Evolutionary conservation across 2,888 invertebrate species (phyloP), one percentile per base, ranked within the genome.

Genomic region (Gasteruption jaculator): DNA sequence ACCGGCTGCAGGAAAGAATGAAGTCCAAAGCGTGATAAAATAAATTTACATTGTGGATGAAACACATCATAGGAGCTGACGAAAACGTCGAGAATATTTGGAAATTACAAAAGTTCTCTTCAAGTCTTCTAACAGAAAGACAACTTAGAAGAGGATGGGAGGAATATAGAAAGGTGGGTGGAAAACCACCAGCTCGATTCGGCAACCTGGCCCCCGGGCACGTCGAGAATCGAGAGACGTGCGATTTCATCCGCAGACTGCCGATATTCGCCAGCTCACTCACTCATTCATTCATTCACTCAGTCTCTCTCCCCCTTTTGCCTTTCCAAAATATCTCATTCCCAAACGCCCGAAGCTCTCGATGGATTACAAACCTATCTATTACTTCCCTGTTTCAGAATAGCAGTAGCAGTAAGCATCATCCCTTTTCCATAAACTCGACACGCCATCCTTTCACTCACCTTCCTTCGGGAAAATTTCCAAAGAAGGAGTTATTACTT

Each of bases 341-440:
- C 62, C 62, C 57, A 62, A 71, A 59, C 64, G 70, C 69, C 70
- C 53, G 45, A 58, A 68, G 70, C 70, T 56, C 58, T 58, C 59
- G 62, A 67, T 68, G 67, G 68, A 70, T 70, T 69, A 68, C 70
- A 70, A 69, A 70, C 68, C 69, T 69, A 69, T 70, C 68, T 68
- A 68, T 71, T 68, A 69, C 68, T 65, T 63, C 59, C 63, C 65
- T 66, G 64, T 64, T 63, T 62, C 52, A 44, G n/a, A n/a, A n/a
- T n/a, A n/a, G n/a, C n/a, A n/a, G n/a, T n/a, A n/a, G 48, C 42
- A 42, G 35, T 29, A 35, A 48, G 31, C 41, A 26, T 32, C 22
- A 33, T 12, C 33, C 33, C 33, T 14, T 34, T 41, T 26, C 22
- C 41, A 37, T 38, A 46, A 43, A 30, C 46, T 41, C 39, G 43